A percentile compares a stretch with the other conserved stretches of the same genome.
Conservation (phyloP, 2,113 vertebrate species). For the Caranx melampygus region DNA sequence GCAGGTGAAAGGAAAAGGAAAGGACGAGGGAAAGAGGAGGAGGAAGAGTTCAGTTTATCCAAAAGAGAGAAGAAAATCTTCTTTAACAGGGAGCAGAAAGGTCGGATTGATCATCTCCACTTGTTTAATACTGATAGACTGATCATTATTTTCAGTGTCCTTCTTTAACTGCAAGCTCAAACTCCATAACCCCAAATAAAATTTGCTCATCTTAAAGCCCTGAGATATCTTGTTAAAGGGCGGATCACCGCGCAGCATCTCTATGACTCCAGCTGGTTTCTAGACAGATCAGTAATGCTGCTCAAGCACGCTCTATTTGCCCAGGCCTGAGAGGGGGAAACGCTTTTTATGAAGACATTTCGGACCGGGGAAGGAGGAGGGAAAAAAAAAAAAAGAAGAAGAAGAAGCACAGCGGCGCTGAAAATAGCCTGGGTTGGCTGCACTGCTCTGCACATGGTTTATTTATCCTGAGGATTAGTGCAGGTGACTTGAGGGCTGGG, state of each 20-base stretch:
- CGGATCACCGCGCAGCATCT: conserved; percentile 38
- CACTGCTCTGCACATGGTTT: conserved; percentile 76
- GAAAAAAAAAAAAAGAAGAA: too few species aligned
- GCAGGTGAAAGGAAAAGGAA: conserved; percentile 26
- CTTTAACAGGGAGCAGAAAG: background rate
- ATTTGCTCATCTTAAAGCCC: conserved; percentile 24
- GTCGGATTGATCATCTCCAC: conserved; percentile 6
- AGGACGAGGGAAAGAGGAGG: background rate
- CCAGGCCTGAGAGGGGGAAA: conserved; percentile 48
- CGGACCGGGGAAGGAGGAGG: conserved; percentile 18
- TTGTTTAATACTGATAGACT: conserved; percentile 30
- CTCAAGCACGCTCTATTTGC: conserved; percentile 65
- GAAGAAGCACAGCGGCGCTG: conserved; percentile 51
- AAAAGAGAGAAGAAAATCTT: background rate
- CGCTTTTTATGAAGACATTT: conserved; percentile 69
- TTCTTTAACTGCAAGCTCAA: conserved; percentile 16
- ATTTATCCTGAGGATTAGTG: conserved; percentile 79
- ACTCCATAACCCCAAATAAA: conserved; percentile 13
- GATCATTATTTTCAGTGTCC: conserved; percentile 10
- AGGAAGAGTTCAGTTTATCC: background rate
- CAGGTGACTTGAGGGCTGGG: conserved; percentile 76
- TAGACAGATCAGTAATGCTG: conserved; percentile 69
- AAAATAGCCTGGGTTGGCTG: conserved; percentile 74
- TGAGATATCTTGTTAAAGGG: conserved; percentile 27
- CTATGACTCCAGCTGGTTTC: conserved; percentile 65